Base-by-base conservation (phyloP, 2,113 vertebrate genomes). In the Ibidorhyncha struthersii region DNA sequence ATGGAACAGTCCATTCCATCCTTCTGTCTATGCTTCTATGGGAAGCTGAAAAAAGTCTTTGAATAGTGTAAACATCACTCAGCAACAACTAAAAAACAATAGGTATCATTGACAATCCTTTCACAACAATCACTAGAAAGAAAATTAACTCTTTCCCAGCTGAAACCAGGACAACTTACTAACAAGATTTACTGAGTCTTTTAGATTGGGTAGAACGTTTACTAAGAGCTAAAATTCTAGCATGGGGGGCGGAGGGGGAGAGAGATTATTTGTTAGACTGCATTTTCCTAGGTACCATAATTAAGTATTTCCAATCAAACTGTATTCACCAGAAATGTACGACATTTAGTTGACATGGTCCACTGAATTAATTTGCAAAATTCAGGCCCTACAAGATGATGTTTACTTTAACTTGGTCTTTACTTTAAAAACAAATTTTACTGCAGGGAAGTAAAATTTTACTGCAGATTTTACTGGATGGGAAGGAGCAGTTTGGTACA, bases 161-260 rank as follows among this genome's bases (percentile, higher is more conserved):
- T 63, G 61, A 40, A 63, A 40, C 17, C 61, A 40, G 17, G 61
- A 63, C 12, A 29, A 29, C 13, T 55, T 55, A 43, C 25, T 34
- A 65, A 50, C 27, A 67, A 19, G 26, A 65, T 78, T 86, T 65
- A 84, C n/a, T 25, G 6, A 82, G 27, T 17, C 26, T 88, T 73
- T 83, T 41, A 5, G 12, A 63, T 72, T 52, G 50, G 23, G 41
- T 15, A 81, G 40, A 43, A 21, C 22, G 9, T 52, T 70, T 56
- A 78, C 22, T 74, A 76, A 55, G 6, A 59, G 50, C 19, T 72
- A 56, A 74, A 90, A 70, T 32, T 63, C 30, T 22, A 71, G 41
- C 34, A 32, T 5, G 18, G 7, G 27, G 8, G 5, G 23, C 16
- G 6, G 8, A 40, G 4, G 13, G 8, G 8, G 5, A 18, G 6